Percentiles rank a stretch among this genome's conserved stretches.
These are phyloP conservation scores for Sinocyclocheilus anophthalmus DNA, from an alignment of 2,113 vertebrate genomes.

Conservation along the genomic window DNA sequence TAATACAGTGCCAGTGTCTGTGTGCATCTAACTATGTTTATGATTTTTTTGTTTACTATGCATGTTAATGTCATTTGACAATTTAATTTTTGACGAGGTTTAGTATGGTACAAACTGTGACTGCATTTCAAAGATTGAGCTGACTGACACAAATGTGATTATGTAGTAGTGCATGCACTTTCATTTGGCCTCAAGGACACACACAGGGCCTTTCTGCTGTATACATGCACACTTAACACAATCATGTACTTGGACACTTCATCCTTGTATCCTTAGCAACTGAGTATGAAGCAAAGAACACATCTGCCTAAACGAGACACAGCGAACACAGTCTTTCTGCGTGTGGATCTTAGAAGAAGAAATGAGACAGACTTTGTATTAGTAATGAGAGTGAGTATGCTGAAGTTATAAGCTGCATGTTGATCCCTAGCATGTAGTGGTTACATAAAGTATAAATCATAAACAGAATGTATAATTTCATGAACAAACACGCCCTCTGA, in stretches of 20 bases:
- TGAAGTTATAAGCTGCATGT: not conserved
- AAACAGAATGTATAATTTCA: not conserved
- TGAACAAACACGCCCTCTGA: not conserved
- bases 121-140: not conserved
- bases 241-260: conserved; percentile 64
- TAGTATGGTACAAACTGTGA: not conserved
- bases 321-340: conserved; percentile 5
- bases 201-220: conserved; percentile 20
- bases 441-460: not conserved
- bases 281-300: conserved; percentile 69
- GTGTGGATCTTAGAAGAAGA: not conserved
- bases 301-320: conserved; percentile 61
- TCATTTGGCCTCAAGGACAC: not conserved
- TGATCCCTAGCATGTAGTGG: not conserved
- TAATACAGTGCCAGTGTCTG: not conserved
- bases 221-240: conserved; percentile 51
- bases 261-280: conserved; percentile 80
- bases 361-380: not conserved
- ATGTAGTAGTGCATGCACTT: not conserved
- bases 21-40: not conserved
- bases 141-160: not conserved
- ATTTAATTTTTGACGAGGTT: not conserved
- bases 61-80: not conserved
- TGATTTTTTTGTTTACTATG: not conserved
- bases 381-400: not conserved